phyloP scores from a whole-genome alignment of 2,113 vertebrate genomes.

The Dolichallabes microphthalmus region DNA sequence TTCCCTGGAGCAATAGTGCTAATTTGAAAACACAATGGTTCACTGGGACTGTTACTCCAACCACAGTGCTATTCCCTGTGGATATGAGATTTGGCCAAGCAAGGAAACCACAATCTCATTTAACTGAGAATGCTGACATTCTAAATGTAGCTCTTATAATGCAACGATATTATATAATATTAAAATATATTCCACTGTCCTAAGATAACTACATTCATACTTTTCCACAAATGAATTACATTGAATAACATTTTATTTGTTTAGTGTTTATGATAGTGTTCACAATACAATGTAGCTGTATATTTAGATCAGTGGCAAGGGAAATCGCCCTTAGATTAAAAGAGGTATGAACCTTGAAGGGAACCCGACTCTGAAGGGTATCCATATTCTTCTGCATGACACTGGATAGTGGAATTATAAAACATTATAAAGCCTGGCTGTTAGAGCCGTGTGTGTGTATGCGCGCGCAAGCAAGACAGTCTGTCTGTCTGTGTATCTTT shows the following conservation, averaged over 20 bases:
- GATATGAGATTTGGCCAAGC: neutral
- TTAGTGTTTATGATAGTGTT: neutral
- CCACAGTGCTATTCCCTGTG: conserved; percentile 5
- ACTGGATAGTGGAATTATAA: neutral
- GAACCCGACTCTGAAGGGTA: neutral
- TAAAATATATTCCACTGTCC: neutral
- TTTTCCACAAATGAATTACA: neutral
- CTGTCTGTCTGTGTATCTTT: too few relatives aligned
- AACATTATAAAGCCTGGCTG: neutral
- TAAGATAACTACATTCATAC: neutral
- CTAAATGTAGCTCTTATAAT: conserved; percentile 2
- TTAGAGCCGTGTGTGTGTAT: too few relatives aligned
- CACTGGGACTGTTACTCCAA: conserved; percentile 51
- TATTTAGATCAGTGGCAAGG: neutral
- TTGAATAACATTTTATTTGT: neutral
- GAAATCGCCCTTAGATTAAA: neutral
- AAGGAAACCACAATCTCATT: conserved; percentile 32
- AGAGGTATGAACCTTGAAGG: neutral
- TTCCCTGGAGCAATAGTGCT: conserved; percentile 54
- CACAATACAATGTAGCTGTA: neutral
- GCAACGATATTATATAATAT: neutral
- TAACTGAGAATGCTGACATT: conserved; percentile 44
- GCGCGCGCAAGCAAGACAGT: too few relatives aligned
- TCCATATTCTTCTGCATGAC: neutral
- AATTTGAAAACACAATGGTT: conserved; percentile 61